Percentiles rank a stretch among this genome's conserved stretches.
Conservation (phyloP, 2,888 invertebrate genomes). For the Ormyrus thymus region DNA sequence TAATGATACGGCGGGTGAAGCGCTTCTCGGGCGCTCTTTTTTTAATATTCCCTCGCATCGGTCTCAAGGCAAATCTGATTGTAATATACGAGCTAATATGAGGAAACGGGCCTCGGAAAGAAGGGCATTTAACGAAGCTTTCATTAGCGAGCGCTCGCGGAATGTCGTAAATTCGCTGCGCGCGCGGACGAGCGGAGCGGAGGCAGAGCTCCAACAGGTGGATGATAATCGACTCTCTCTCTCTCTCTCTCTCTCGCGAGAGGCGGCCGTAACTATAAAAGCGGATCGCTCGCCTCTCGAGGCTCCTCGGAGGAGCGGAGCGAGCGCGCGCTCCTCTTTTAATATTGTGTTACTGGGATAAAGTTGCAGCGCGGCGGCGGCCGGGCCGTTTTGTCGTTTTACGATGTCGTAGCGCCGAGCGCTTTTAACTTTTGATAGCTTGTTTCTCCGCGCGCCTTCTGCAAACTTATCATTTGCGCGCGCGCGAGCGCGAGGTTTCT, state of each 20-base stretch:
- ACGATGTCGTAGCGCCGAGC: slow-evolving; percentile 15
- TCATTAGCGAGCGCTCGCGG: slow-evolving; percentile 52
- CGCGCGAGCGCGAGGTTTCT: too few species aligned
- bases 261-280: slow-evolving; percentile 24
- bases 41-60: slow-evolving; percentile 16
- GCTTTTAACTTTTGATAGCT: not conserved
- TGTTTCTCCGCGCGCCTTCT: not conserved
- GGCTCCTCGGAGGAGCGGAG: too few species aligned
- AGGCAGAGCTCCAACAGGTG: slow-evolving; percentile 35
- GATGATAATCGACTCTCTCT: slow-evolving; percentile 37
- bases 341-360: slow-evolving; percentile 32
- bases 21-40: not conserved
- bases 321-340: not conserved
- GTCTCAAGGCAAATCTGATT: slow-evolving; percentile 53
- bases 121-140: slow-evolving; percentile 50
- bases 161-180: slow-evolving; percentile 52
- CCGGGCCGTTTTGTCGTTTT: slow-evolving; percentile 17
- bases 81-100: slow-evolving; percentile 55
- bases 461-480: too few species aligned
- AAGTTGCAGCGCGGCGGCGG: slow-evolving; percentile 3
- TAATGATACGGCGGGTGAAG: slow-evolving; percentile 26
- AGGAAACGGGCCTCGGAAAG: slow-evolving; percentile 25
- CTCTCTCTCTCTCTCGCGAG: not conserved
- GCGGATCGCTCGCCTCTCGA: slow-evolving; percentile 9
- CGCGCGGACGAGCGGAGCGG: too few species aligned